Base-by-base conservation (phyloP, 2,888 invertebrate genomes). In the Drosophila setosimentum region DNA sequence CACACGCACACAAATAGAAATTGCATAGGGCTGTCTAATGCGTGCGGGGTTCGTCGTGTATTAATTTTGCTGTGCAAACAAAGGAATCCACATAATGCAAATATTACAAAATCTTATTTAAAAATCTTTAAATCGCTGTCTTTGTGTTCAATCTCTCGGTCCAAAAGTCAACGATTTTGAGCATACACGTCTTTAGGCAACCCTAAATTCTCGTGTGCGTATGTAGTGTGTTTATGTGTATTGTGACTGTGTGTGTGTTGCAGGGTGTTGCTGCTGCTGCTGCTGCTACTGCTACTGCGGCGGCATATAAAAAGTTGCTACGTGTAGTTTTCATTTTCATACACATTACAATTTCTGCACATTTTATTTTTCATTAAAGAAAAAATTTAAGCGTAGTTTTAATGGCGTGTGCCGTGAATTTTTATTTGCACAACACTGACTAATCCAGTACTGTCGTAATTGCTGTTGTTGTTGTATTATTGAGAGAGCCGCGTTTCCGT, bases 181-280 rank as follows among this genome's bases (percentile, higher is more conserved):
- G 66, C 50, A 66, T 57, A 45, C 51, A 58, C 40, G 7, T 50
- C 16, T 58, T 64, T 60, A 63, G 83, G 86, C 88, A 83, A 85
- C 83, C 75, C 88, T 83, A 78, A 72, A 75, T 67, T 68, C 62
- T 64, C 32, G 49, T 65, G 53, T 71, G 64, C 68, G 73, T 76
- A 49, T 69, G 32, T 66, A 72, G 42, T 71, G 74, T 79, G 73
- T 74, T 68, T 74, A 60, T 71, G 76, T 73, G 60, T 67, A 70
- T 73, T 62, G 54, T 67, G 71, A 33, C 21, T 60, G 68, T 72
- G 78, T 62, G 61, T 81, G 61, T 80, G 71, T 73, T 76, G 77
- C 80, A 87, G 87, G 91, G 90, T 91, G 89, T 90, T 91, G 84
- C 82, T 77, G 80, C 79, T 66, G 81, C 80, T n/a, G n/a, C n/a